Percentiles rank a stretch among this genome's conserved stretches.
phyloP scores from a whole-genome alignment of 2,797 vertebrate species.

The Toxotes lorentzi region DNA sequence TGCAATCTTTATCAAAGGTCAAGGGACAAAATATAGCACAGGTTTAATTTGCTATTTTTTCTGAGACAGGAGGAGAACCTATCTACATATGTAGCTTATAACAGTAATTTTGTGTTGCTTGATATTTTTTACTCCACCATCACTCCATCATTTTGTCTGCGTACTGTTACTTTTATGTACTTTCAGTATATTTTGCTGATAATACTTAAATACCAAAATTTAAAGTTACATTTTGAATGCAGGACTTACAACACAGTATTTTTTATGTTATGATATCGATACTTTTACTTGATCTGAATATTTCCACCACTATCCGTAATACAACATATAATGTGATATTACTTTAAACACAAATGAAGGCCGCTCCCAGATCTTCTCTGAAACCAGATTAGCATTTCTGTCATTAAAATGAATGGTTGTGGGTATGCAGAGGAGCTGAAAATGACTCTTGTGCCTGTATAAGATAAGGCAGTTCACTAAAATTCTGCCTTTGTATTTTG shows the following conservation, averaged over 20 bases:
- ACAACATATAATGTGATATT: neutral
- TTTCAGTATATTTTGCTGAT: neutral
- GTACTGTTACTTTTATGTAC: neutral
- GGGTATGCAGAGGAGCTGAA: neutral
- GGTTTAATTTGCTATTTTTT: neutral
- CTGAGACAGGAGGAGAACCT: neutral
- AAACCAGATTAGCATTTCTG: neutral
- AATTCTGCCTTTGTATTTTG: neutral
- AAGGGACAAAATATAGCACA: neutral
- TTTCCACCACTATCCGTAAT: neutral
- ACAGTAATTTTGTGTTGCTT: neutral
- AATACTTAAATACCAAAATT: neutral
- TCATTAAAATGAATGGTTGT: neutral
- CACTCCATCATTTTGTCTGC: neutral
- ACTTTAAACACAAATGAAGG: neutral
- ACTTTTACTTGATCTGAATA: neutral
- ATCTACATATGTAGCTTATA: neutral
- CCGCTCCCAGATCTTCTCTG: neutral
- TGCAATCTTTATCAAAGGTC: slow-evolving; percentile 11
- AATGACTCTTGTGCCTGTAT: neutral
- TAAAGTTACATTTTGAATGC: neutral
- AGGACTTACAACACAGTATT: neutral
- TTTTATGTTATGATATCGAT: neutral
- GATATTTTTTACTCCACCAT: neutral
- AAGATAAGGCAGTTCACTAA: neutral